Evolutionary conservation across 2,888 invertebrate genomes (phyloP).

Genomic region (Dryomyza anilis): DNA sequence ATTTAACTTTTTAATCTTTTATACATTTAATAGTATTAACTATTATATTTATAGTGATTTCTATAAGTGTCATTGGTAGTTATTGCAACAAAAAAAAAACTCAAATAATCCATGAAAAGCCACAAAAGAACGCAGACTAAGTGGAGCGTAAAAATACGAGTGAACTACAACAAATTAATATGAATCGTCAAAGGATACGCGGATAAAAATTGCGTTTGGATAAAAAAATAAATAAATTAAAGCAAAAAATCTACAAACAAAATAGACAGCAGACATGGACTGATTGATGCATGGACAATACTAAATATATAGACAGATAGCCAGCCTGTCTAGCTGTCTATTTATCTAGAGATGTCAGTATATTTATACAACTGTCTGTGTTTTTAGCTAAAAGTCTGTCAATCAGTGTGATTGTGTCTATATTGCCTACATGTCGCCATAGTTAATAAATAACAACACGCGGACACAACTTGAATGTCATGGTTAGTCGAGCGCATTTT

Average conservation of each 20-base stretch:
- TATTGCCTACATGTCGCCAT: not conserved
- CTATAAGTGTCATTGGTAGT: too few species aligned
- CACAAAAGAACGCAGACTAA: not conserved
- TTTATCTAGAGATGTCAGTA: not conserved
- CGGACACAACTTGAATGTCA: not conserved
- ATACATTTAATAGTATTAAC: too few species aligned
- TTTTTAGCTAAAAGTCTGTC: too few species aligned
- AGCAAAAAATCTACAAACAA: not conserved
- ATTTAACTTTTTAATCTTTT: too few species aligned
- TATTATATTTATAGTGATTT: too few species aligned
- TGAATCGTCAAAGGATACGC: not conserved
- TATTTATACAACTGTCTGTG: not conserved
- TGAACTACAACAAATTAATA: not conserved
- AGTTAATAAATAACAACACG: not conserved
- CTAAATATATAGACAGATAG: not conserved
- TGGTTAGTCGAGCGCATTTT: not conserved
- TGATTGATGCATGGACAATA: not conserved
- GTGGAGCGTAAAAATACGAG: conserved; percentile 3
- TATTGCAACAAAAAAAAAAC: not conserved
- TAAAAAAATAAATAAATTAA: not conserved
- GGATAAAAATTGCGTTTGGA: not conserved
- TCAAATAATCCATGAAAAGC: conserved; percentile 8
- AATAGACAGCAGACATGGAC: not conserved
- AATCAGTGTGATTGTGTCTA: too few species aligned
- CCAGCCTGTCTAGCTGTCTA: not conserved